A percentile compares a stretch with the other conserved stretches of the same genome.
Evolutionary conservation across 2,113 vertebrate species (phyloP).

Genomic region (Muscicapa adusta): DNA sequence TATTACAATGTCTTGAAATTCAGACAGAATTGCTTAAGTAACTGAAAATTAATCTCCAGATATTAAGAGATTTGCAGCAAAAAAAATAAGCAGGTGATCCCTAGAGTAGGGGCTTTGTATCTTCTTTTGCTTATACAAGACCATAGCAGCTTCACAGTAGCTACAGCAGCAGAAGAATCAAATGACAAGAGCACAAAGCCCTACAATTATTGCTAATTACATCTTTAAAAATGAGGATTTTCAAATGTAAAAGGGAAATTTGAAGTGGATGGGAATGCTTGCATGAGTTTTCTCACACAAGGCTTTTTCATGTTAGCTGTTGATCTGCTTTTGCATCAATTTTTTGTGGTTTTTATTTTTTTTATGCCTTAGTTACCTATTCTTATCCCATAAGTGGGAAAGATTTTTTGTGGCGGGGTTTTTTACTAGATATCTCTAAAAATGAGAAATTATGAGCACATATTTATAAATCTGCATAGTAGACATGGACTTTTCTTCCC

Average conservation of each 20-base stretch:
- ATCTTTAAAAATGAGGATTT: not conserved
- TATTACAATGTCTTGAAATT: slow-evolving; percentile 22
- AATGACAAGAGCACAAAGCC: not conserved
- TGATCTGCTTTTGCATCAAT: not conserved
- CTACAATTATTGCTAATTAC: slow-evolving; percentile 13
- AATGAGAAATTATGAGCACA: not conserved
- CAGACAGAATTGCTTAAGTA: slow-evolving; percentile 27
- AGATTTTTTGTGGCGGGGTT: not conserved
- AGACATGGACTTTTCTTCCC: not conserved
- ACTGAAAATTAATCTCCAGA: slow-evolving; percentile 23
- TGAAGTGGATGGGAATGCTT: not conserved
- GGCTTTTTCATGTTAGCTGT: not conserved
- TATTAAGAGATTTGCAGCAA: slow-evolving; percentile 38
- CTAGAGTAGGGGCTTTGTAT: not conserved
- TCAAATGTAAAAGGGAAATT: not conserved
- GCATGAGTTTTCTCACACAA: not conserved
- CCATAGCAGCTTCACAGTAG: not conserved
- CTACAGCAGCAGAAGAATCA: not conserved
- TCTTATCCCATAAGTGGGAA: not conserved
- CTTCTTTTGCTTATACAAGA: not conserved
- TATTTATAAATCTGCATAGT: not conserved
- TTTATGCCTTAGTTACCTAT: not conserved
- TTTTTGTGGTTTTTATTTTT: not conserved
- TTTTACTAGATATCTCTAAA: not conserved
- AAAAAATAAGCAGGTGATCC: slow-evolving; percentile 18